phyloP scores from a whole-genome alignment of 1,140 invertebrate species.

The silkworm (Bombyx mori) region DNA sequence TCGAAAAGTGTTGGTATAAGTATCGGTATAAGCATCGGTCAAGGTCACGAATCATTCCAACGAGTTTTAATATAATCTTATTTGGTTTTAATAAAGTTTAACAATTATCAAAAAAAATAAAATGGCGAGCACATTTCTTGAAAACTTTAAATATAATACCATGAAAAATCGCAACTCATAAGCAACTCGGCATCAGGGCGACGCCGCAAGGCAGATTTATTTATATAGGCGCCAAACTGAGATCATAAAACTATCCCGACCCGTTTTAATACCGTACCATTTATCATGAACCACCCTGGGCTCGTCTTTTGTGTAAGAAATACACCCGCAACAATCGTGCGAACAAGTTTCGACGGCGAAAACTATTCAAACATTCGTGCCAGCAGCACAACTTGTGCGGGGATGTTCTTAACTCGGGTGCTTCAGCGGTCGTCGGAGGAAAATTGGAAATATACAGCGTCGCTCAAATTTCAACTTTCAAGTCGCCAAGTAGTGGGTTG shows the following conservation, averaged over 20 bases:
- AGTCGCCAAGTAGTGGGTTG: slow-evolving; percentile 12
- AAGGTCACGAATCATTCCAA: too few species aligned
- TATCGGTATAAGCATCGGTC: too few species aligned
- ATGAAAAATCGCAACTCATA: too few species aligned
- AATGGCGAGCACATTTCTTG: too few species aligned
- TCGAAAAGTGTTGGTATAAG: too few species aligned
- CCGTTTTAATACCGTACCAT: slow-evolving; percentile 60
- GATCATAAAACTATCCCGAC: slow-evolving; percentile 64
- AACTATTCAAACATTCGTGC: slow-evolving; percentile 58
- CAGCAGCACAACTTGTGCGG: slow-evolving; percentile 61
- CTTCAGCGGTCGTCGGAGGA: slow-evolving; percentile 57
- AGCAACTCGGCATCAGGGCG: too few species aligned
- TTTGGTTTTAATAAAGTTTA: too few species aligned
- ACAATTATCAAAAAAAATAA: too few species aligned
- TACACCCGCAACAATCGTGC: slow-evolving; percentile 46
- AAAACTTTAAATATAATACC: too few species aligned
- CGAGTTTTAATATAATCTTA: too few species aligned
- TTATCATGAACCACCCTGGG: slow-evolving; percentile 52
- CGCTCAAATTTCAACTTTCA: slow-evolving; percentile 28
- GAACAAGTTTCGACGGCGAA: slow-evolving; percentile 62
- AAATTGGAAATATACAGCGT: slow-evolving; percentile 51
- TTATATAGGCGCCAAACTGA: slow-evolving; percentile 66
- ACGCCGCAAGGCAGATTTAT: slow-evolving; percentile 15
- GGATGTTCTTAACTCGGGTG: slow-evolving; percentile 64
- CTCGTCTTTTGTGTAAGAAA: slow-evolving; percentile 65